Conservation (phyloP, 37 sponge, comb jelly and placozoan genomes). For the Tethya wilhelma region DNA sequence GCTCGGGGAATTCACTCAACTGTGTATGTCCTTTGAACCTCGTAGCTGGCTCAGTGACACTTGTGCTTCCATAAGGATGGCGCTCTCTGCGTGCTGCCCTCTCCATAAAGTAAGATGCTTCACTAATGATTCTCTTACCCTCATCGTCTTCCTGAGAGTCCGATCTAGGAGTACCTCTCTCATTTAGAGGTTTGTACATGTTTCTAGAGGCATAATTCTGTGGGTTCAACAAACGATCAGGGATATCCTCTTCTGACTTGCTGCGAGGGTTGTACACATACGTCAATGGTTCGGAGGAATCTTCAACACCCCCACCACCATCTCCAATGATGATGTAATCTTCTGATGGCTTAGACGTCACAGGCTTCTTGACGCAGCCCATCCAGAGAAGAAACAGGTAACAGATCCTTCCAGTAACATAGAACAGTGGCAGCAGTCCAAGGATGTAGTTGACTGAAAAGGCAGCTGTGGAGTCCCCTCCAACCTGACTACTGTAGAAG, state of each 20-base stretch:
- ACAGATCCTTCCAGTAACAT: conserved; percentile 4
- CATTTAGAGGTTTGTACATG: background rate
- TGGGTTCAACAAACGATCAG: conserved; percentile 34
- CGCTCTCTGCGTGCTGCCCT: background rate
- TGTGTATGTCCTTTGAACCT: no score
- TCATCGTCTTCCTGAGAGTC: background rate
- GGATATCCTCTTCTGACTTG: conserved; percentile 1
- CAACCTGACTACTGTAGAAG: conserved; percentile 7
- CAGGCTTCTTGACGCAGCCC: background rate
- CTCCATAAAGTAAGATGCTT: background rate
- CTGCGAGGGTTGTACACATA: no score
- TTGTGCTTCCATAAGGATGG: no score
- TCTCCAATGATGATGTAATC: background rate
- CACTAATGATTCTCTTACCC: background rate
- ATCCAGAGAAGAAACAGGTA: conserved; percentile 18
- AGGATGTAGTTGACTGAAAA: conserved; percentile 37
- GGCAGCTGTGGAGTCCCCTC: background rate
- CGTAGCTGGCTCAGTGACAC: no score
- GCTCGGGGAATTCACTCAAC: no score
- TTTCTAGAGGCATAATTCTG: conserved; percentile 8
- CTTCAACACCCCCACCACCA: background rate
- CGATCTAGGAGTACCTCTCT: background rate
- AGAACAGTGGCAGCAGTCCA: conserved; percentile 41
- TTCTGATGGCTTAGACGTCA: background rate
- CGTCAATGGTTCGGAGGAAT: no score